Conservation (phyloP, 2,113 vertebrate genomes). For the Leucopsar rothschildi region DNA sequence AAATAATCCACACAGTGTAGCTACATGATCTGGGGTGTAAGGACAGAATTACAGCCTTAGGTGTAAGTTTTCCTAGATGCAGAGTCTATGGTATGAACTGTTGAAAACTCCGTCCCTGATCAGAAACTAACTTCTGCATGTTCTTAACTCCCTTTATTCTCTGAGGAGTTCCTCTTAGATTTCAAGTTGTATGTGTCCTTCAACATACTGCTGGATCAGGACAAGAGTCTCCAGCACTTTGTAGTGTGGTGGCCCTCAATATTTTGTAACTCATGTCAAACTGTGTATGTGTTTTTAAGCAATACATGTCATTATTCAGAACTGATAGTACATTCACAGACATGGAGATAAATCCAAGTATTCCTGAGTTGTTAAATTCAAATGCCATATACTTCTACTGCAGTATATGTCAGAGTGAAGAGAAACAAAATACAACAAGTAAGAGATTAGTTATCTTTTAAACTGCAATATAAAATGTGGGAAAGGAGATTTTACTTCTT, state of each 20-base stretch:
- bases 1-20: not conserved
- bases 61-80: slow-evolving; percentile 12
- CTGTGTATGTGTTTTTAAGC: not conserved
- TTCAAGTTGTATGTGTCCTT: not conserved
- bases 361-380: slow-evolving; percentile 46
- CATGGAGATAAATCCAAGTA: not conserved
- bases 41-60: slow-evolving; percentile 8
- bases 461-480: slow-evolving; percentile 67
- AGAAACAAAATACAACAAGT: slow-evolving; percentile 34
- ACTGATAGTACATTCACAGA: not conserved
- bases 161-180: not conserved
- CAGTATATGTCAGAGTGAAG: slow-evolving; percentile 45
- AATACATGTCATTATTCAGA: not conserved
- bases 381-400: slow-evolving; percentile 23
- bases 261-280: slow-evolving; percentile 28
- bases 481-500: slow-evolving; percentile 67
- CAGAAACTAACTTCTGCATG: not conserved
- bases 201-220: not conserved
- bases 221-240: slow-evolving; percentile 5
- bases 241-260: not conserved
- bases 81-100: not conserved
- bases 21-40: not conserved
- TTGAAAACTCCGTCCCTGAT: slow-evolving; percentile 1
- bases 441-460: slow-evolving; percentile 65
- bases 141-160: not conserved